A percentile compares a stretch with the other conserved stretches of the same genome.
phyloP scores from a whole-genome alignment of 2,888 invertebrate genomes.

The Dastarcus helophoroides region DNA sequence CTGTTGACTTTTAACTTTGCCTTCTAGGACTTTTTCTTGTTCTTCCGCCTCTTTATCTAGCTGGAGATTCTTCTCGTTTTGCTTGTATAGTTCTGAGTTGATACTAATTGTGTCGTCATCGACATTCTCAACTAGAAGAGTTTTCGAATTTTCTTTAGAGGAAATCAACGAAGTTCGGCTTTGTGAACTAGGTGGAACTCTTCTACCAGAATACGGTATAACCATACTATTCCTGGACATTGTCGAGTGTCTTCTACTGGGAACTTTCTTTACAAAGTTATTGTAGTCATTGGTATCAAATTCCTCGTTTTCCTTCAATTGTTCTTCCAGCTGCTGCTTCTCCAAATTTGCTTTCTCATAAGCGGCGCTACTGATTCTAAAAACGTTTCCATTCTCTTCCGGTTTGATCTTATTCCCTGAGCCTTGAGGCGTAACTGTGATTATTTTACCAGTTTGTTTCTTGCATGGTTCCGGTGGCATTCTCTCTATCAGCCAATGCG shows the following conservation, averaged over 20 bases:
- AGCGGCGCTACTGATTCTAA: slow-evolving; percentile 2
- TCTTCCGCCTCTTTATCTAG: slow-evolving; percentile 14
- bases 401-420: slow-evolving; percentile 17
- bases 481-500: slow-evolving; percentile 31
- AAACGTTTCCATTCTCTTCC: slow-evolving; percentile 13
- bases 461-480: slow-evolving; percentile 19
- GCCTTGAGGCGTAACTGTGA: slow-evolving; percentile 4
- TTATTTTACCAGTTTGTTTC: background rate
- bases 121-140: too few relatives aligned
- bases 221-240: too few relatives aligned
- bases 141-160: too few relatives aligned
- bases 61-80: slow-evolving; percentile 19
- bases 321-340: slow-evolving; percentile 1
- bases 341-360: slow-evolving; percentile 5
- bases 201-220: background rate
- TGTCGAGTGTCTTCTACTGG: slow-evolving; percentile 8
- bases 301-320: slow-evolving; percentile 11
- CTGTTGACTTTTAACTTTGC: slow-evolving; percentile 24
- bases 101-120: too few relatives aligned
- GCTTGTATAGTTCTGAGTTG: slow-evolving; percentile 17
- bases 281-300: slow-evolving; percentile 8
- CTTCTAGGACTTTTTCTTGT: slow-evolving; percentile 21
- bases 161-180: too few relatives aligned
- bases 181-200: background rate
- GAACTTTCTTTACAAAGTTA: too few relatives aligned